Evolutionary conservation across 1,140 invertebrate genomes (phyloP), one percentile per base, ranked within the genome.

Genomic region (Temnothorax nylanderi): DNA sequence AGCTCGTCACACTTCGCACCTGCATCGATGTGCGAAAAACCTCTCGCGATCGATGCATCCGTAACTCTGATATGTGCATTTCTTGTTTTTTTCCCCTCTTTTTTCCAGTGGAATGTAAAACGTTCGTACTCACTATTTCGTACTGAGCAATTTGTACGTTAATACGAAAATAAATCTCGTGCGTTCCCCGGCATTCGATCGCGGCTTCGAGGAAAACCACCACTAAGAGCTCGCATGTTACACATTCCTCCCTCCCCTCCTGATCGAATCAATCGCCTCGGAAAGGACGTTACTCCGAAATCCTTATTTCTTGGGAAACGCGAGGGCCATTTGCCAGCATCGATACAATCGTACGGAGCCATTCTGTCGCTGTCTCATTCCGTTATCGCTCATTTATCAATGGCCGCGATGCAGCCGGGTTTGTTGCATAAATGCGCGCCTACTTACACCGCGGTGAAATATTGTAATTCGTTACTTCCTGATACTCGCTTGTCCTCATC

Each of bases 151-250:
- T 72, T 56, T 81, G 18, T 49, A 47, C 34, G 18, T 80, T 67
- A 75, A 82, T 82, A 82, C 16, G 71, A 74, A 82, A 60, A 51
- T 75, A 18, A 60, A 37, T 75, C 13, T 58, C 11, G 26, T 60
- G 69, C 69, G 54, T 16, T 47, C 16, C n/a, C 16, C n/a, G 4
- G 21, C 21, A 10, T 16, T n/a, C 10, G 41, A 47, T 69, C 13
- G 18, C 44, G 6, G 16, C 34, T 56, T 0, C 16, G 21, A 51
- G 16, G 10, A 34, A 58, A 71, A 71, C 21, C 65, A 8, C 16
- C 47, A 16, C 16, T 18, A 26, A 1, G 8, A 72, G 10, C 49
- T 56, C n/a, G 7, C 37, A 44, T 7, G 21, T 44, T 32, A 32
- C 21, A 26, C 44, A 49, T 58, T 2, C 41, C 26, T 26, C 1